Evolutionary conservation across 2,888 invertebrate genomes (phyloP), one percentile per base, ranked within the genome.

Genomic region (Lasioglossum malachurum): DNA sequence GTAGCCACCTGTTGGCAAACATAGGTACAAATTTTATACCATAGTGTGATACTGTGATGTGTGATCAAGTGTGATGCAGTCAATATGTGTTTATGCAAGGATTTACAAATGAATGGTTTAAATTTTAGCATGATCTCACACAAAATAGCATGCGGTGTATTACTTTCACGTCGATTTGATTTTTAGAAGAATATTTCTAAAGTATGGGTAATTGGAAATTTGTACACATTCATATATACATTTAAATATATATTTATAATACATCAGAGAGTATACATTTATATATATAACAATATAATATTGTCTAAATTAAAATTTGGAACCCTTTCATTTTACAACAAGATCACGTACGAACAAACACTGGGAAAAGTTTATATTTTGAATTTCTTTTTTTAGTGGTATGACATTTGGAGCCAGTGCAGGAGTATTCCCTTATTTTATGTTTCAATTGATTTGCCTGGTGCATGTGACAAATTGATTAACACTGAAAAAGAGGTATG

Each of bases 391-490:
- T 27, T 44, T 76, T 78, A 85, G 83, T 83, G 88, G 79, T 53
- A 90, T 88, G 83, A 92, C 95, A 84, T 94, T 96, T 90, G 95
- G 96, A 81, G 96, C 97, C 92, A 97, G 97, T 93, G 95, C 97
- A 88, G 97, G 97, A 90, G 96, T 97, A 64, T 86, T 97, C 97
- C 94, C 95, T 97, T 91, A 95, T 97, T 92, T 96, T 97, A 44
- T 86, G 93, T 97, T 89, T 95, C 97, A 86, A 92, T 97, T 84
- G 94, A 96, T 82, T 96, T 97, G 94, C 97, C 97, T 92, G 96
- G 95, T 93, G 96, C 94, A 77, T 93, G 96, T 46, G 96, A 96
- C 83, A 94, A 95, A 87, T 89, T 94, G 88, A 88, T 90, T 89
- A 88, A 91, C 80, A 86, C 91, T 84, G 94, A 94, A 93, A 96